These are phyloP conservation scores for Apteryx mantelli DNA, from an alignment of 2,113 vertebrate species.

Conservation along the genomic window DNA sequence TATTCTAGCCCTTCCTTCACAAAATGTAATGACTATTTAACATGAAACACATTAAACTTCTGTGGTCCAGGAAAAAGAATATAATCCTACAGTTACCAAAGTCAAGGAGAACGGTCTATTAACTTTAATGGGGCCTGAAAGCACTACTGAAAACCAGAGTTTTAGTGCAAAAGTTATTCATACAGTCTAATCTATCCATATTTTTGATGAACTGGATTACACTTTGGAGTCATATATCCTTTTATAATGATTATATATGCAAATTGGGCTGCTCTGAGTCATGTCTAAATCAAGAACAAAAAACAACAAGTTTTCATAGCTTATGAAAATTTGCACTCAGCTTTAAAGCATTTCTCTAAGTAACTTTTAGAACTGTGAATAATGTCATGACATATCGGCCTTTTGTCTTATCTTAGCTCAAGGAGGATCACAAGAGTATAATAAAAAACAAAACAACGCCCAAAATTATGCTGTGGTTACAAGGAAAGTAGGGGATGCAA, in stretches of 20 bases:
- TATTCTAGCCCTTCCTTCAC: background rate
- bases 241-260: background rate
- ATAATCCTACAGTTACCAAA: background rate
- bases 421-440: background rate
- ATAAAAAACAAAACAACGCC: background rate
- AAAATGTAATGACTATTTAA: background rate
- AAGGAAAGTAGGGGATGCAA: background rate
- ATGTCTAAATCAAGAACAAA: background rate
- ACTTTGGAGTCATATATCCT: background rate
- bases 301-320: background rate
- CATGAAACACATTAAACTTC: background rate
- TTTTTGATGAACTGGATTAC: background rate
- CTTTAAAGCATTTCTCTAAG: background rate
- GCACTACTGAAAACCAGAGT: background rate
- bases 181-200: background rate
- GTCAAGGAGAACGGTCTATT: background rate
- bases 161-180: background rate
- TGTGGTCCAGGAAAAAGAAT: background rate
- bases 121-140: background rate
- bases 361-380: background rate
- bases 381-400: background rate
- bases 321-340: background rate
- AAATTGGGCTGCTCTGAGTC: background rate
- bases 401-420: constrained; percentile 6
- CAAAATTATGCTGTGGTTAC: background rate